Percentiles rank a stretch among this genome's conserved stretches.
Conservation (phyloP, 2,797 vertebrate species). For the Poeciliopsis presidionis region DNA sequence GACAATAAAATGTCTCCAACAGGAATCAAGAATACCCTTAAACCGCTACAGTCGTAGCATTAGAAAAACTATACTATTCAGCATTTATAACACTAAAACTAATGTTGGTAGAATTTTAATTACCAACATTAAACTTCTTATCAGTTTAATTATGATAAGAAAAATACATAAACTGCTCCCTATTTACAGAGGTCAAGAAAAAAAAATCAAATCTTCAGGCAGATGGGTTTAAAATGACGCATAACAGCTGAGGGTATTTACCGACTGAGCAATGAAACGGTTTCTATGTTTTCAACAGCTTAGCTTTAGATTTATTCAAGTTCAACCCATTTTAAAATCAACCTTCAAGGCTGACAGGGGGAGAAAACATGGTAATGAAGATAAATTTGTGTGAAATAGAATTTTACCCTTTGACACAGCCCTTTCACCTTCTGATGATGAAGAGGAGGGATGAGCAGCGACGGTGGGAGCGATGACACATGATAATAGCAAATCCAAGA, state of each 20-base stretch:
- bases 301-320: slow-evolving; percentile 3
- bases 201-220: background rate
- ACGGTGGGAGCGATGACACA: slow-evolving; percentile 30
- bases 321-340: slow-evolving; percentile 1
- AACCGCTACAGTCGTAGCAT: background rate
- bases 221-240: background rate
- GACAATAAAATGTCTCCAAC: background rate
- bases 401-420: slow-evolving; percentile 52
- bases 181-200: background rate
- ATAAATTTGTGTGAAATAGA: slow-evolving; percentile 33
- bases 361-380: slow-evolving; percentile 24
- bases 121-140: too few species aligned
- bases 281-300: background rate
- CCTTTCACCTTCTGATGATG: slow-evolving; percentile 42
- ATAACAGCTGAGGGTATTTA: background rate
- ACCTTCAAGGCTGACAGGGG: background rate
- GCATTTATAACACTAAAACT: background rate
- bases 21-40: background rate
- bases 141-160: background rate
- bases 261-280: background rate
- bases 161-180: background rate
- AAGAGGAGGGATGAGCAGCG: slow-evolving; percentile 4
- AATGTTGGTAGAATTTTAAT: background rate
- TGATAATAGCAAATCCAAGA: slow-evolving; percentile 54
- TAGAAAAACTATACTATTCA: background rate